Evolutionary conservation across 2,113 vertebrate genomes (phyloP), one percentile per base, ranked within the genome.

Genomic region (Crotalus helleri): DNA sequence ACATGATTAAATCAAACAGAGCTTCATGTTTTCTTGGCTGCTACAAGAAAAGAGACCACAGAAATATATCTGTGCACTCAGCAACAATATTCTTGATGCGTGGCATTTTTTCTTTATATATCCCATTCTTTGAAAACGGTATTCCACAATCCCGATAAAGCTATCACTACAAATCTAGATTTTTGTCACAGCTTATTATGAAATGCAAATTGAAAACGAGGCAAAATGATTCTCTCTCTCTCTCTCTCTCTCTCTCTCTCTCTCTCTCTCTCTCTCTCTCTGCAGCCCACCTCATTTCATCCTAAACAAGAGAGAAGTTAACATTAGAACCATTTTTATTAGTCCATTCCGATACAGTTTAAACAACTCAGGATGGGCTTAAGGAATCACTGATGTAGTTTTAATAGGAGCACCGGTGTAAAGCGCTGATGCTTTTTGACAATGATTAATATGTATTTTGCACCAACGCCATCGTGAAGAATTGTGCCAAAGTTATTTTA

Each of bases 381-480:
- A 51, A 92, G 94, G 92, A 93, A 95, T 92, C 91, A 29, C 58
- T 94, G 91, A 92, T 94, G 90, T 55, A 23, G 69, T 91, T 53
- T 61, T 94, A 93, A 94, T 87, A 39, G 59, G 59, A 55, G 92
- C 91, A 90, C 93, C 93, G 90, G 90, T 90, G 89, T 93, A 93
- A 94, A 92, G 93, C 95, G 58, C 91, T 94, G 94, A 90, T 87
- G 91, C 8, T 88, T 91, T 91, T 93, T 88, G 85, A 94, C 93
- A 93, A 39, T 46, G 69, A 85, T 94, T 94, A 93, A 93, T 94
- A 90, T 0, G 2, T 58, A 12, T 74, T 93, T 92, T 88, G 89
- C 92, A 92, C 88, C 85, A 90, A 92, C 58, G 92, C 93, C 81
- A 87, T 46, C 74, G 90, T 89, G 92, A 53, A 88, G 90, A 49